Evolutionary conservation across 2,113 vertebrate species (phyloP), one percentile per base, ranked within the genome.

Genomic region (Myxocyprinus asiaticus): DNA sequence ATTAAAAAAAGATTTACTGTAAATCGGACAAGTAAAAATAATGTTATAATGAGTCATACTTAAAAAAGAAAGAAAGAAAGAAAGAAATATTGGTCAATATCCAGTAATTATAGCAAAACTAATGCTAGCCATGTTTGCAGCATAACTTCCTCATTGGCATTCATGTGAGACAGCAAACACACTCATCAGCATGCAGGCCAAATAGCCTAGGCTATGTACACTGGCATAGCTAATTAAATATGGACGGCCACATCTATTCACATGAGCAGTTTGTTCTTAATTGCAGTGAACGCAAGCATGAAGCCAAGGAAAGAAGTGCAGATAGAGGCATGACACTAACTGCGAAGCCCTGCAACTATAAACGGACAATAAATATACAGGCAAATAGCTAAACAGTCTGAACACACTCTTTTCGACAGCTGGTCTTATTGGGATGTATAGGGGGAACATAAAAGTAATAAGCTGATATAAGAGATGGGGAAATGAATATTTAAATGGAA

Each of bases 271-370:
- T 88, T 88, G 84, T 82, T 91, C 91, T 91, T 93, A 94, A 95
- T 92, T 93, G 92, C 86, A 85, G 89, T 91, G 93, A 95, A 94
- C 88, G 92, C 89, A 91, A 87, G 84, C 84, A 86, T 85, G 90
- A 90, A 91, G 89, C 71, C 86, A 87, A 85, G 58, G 81, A 92
- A 89, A 88, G 91, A 89, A 87, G 76, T 85, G 83, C 85, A 81
- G 87, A 88, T 82, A 87, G 87, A 87, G 89, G 87, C 77, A 85
- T 92, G 91, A 89, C 89, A 91, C 86, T 94, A 93, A 91, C 93
- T 94, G 88, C 79, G 87, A 87, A 79, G 77, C 81, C 80, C 86
- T 91, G 86, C 76, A 81, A 89, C 87, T 91, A 82, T 91, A 92
- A 92, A 78, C 90, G 89, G 90, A 85, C 72, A 82, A 81, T 67